These are phyloP conservation scores for Drosophila miranda DNA, from an alignment of 1,140 invertebrate genomes.

Conservation along the genomic window DNA sequence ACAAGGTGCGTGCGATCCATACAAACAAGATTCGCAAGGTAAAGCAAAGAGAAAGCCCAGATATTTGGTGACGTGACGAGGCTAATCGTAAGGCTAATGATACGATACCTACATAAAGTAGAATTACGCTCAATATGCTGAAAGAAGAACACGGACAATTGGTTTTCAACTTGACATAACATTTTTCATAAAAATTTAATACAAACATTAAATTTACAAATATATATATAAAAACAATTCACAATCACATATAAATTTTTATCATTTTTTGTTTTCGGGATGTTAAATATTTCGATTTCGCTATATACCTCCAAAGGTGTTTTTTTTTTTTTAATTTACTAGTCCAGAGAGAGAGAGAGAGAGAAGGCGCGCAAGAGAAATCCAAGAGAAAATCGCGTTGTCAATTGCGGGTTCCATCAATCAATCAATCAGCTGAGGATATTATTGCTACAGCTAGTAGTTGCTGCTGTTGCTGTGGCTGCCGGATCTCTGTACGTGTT, in stretches of 20 bases:
- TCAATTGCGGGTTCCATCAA: conserved; percentile 12
- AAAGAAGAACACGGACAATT: conserved; percentile 5
- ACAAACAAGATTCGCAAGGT: too few relatives aligned
- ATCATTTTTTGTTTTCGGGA: conserved; percentile 61
- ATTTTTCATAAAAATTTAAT: conserved; percentile 80
- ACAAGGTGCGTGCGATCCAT: too few relatives aligned
- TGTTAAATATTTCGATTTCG: conserved; percentile 78
- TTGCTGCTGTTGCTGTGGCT: conserved; percentile 15
- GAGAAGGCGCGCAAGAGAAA: conserved; percentile 30
- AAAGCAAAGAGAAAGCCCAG: conserved; percentile 9
- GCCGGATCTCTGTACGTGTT: conserved; percentile 26
- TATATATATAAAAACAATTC: conserved; percentile 80
- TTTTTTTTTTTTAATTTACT: conserved; percentile 53
- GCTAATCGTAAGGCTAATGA: too few relatives aligned
- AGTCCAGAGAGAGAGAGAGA: conserved; percentile 63
- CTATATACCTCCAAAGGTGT: conserved; percentile 66
- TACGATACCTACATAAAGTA: neutral
- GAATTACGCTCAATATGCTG: neutral
- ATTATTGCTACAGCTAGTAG: conserved; percentile 21
- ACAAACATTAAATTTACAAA: conserved; percentile 80
- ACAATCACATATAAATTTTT: conserved; percentile 80
- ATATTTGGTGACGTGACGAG: neutral
- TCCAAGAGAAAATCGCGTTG: conserved; percentile 64
- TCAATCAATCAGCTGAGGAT: conserved; percentile 61
- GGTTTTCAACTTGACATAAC: conserved; percentile 73